Conservation (phyloP, 2,113 vertebrate genomes). For the Mellivora capensis region DNA sequence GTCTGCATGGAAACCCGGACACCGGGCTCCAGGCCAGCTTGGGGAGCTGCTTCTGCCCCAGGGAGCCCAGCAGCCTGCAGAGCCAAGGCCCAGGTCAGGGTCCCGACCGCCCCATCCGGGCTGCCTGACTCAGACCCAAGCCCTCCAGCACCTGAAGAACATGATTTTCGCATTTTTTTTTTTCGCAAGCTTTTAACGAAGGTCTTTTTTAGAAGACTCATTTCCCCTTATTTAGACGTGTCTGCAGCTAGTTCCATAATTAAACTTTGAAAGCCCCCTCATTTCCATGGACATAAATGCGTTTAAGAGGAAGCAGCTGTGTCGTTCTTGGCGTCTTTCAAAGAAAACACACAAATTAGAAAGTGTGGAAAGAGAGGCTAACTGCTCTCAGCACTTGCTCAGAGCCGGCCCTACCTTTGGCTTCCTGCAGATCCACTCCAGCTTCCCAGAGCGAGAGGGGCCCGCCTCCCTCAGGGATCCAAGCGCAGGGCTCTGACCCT, state of each 20-base stretch:
- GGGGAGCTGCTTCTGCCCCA: no score
- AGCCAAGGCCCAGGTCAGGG: accelerated
- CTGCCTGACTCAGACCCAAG: neutral
- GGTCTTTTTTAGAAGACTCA: neutral
- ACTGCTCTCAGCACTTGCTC: neutral
- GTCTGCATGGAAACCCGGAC: accelerated
- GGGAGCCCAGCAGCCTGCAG: accelerated
- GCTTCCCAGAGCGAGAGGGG: accelerated
- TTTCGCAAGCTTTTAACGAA: neutral
- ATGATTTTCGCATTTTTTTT: neutral
- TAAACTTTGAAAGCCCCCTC: neutral
- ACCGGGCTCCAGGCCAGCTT: accelerated
- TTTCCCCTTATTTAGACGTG: neutral
- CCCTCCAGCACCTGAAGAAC: neutral
- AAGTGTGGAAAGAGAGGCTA: neutral
- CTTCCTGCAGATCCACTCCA: accelerated
- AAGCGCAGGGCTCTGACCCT: accelerated
- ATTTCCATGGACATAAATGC: neutral
- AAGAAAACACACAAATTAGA: neutral
- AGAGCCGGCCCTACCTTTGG: neutral
- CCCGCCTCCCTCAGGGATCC: accelerated
- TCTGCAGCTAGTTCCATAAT: neutral
- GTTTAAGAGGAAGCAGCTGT: neutral
- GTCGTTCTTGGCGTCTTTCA: neutral
- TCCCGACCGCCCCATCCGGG: neutral